These are phyloP conservation scores for Drosophila monieri DNA, from an alignment of 2,888 invertebrate species.

Conservation along the genomic window DNA sequence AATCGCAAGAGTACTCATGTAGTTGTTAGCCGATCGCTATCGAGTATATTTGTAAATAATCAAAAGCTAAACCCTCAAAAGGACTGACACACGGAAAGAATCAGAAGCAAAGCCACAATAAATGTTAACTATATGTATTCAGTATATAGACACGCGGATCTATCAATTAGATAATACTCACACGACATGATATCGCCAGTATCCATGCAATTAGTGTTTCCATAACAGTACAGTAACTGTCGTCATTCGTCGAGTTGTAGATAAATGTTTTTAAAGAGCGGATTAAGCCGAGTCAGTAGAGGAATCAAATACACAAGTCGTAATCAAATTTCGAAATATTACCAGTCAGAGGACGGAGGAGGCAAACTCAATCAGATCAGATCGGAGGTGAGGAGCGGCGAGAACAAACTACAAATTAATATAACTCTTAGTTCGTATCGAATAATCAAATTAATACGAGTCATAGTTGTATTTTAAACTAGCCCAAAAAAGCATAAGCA, in stretches of 20 bases:
- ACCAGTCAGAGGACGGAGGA: slow-evolving; percentile 3
- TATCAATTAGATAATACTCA: slow-evolving; percentile 56
- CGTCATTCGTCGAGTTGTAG: slow-evolving; percentile 75
- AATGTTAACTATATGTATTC: slow-evolving; percentile 80
- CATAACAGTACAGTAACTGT: slow-evolving; percentile 67
- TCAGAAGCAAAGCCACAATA: slow-evolving; percentile 47
- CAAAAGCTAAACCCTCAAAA: slow-evolving; percentile 44
- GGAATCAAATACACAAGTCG: slow-evolving; percentile 71
- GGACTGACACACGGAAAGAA: slow-evolving; percentile 60
- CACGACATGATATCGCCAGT: slow-evolving; percentile 56
- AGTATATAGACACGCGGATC: slow-evolving; percentile 65
- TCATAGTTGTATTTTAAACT: slow-evolving; percentile 74
- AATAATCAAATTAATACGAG: slow-evolving; percentile 58
- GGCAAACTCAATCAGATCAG: slow-evolving; percentile 32
- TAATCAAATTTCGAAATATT: slow-evolving; percentile 70
- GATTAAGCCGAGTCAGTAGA: slow-evolving; percentile 31
- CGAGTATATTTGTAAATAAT: slow-evolving; percentile 44
- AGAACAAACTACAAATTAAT: slow-evolving; percentile 69
- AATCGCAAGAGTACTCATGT: slow-evolving; percentile 47
- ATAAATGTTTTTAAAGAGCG: slow-evolving; percentile 73
- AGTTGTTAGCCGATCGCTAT: slow-evolving; percentile 57
- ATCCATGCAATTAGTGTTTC: slow-evolving; percentile 63
- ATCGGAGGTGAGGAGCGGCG: slow-evolving; percentile 61
- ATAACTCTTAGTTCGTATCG: slow-evolving; percentile 50
- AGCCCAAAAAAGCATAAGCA: slow-evolving; percentile 56